These are phyloP conservation scores for Phorcus lineatus DNA, from an alignment of 2,888 invertebrate genomes.

Conservation along the genomic window DNA sequence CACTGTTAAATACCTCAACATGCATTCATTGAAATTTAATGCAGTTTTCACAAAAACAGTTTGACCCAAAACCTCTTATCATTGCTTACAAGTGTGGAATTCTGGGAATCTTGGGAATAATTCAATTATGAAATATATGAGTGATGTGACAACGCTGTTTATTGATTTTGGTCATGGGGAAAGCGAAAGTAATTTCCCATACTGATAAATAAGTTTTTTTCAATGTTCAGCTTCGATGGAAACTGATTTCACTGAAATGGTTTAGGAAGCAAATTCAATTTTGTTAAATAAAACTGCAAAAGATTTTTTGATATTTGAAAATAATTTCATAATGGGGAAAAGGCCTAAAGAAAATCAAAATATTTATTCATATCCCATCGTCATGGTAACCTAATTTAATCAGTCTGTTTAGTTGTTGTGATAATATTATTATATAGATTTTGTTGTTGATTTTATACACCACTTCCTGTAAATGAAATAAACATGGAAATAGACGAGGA, in stretches of 20 bases:
- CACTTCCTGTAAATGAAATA: too few relatives aligned
- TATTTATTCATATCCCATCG: too few relatives aligned
- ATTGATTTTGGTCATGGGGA: background rate
- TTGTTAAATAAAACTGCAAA: background rate
- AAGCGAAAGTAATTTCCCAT: background rate
- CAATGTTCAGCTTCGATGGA: background rate
- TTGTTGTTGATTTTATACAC: too few relatives aligned
- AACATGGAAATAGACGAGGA: too few relatives aligned
- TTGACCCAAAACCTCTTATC: background rate
- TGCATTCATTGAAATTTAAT: constrained; percentile 14
- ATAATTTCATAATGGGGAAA: too few relatives aligned
- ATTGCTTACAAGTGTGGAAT: background rate
- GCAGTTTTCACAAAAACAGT: constrained; percentile 9
- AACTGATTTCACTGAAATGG: constrained; percentile 14
- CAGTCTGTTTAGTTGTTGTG: too few relatives aligned
- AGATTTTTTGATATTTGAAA: background rate
- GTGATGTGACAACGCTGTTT: constrained; percentile 1
- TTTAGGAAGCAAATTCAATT: constrained; percentile 1
- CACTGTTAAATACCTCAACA: background rate
- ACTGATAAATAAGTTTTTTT: constrained; percentile 6
- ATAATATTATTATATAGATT: too few relatives aligned
- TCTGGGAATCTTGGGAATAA: background rate
- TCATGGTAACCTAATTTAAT: too few relatives aligned
- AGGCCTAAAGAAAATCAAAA: too few relatives aligned
- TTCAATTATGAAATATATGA: constrained; percentile 23